These are phyloP conservation scores for Embidobia sp. DNA, from an alignment of 2,888 invertebrate species.

Conservation along the genomic window DNA sequence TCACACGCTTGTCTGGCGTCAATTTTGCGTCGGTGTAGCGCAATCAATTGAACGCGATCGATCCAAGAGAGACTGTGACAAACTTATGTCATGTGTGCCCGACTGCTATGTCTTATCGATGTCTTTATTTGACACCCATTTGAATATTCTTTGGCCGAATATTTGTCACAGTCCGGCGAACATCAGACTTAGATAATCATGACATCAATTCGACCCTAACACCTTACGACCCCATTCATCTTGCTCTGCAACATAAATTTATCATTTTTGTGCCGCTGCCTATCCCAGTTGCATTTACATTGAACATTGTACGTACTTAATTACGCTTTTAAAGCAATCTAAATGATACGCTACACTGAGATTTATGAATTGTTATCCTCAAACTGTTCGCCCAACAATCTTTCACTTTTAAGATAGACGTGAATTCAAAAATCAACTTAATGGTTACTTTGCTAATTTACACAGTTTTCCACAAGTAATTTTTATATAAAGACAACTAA, in stretches of 20 bases:
- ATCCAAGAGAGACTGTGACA: conserved; percentile 26
- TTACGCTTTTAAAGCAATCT: neutral
- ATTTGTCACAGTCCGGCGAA: conserved; percentile 48
- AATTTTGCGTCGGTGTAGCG: conserved; percentile 22
- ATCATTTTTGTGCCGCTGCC: conserved; percentile 29
- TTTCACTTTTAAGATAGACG: too few species aligned
- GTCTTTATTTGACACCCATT: conserved; percentile 48
- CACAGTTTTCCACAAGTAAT: too few species aligned
- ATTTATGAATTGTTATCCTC: too few species aligned
- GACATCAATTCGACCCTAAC: conserved; percentile 56
- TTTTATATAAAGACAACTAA: too few species aligned
- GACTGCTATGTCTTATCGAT: conserved; percentile 45
- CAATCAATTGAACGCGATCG: conserved; percentile 43
- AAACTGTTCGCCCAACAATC: too few species aligned
- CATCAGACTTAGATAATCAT: conserved; percentile 57
- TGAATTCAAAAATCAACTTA: too few species aligned
- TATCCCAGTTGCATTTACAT: conserved; percentile 9
- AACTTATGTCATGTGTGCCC: conserved; percentile 26
- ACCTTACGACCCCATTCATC: conserved; percentile 22
- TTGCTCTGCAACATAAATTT: conserved; percentile 38
- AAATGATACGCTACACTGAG: neutral
- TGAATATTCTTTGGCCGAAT: conserved; percentile 51
- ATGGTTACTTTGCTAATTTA: too few species aligned
- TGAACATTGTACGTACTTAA: neutral
- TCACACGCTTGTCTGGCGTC: conserved; percentile 34